Percentiles rank a stretch among this genome's conserved stretches.
phyloP scores from a whole-genome alignment of 2,113 vertebrate genomes.

The Motacilla tschutschensis region DNA sequence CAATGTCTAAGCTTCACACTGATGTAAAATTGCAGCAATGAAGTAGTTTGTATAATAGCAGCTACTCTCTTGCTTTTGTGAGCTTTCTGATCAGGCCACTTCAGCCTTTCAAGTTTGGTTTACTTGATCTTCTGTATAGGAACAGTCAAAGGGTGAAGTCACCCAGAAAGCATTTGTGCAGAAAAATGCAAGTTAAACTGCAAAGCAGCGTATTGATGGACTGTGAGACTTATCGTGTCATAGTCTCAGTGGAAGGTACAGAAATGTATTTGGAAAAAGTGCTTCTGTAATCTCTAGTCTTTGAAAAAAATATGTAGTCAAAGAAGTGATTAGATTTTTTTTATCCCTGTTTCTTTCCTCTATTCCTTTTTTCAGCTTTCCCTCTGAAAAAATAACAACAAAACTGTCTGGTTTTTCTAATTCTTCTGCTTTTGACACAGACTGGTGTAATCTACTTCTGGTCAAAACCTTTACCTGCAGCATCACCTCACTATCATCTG shows the following conservation, averaged over 20 bases:
- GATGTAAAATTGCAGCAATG: background rate
- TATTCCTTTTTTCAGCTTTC: background rate
- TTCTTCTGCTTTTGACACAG: background rate
- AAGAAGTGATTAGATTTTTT: background rate
- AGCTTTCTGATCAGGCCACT: background rate
- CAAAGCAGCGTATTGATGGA: background rate
- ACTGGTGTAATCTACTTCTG: background rate
- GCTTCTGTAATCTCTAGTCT: background rate
- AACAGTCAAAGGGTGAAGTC: conserved; percentile 8
- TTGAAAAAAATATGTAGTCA: background rate
- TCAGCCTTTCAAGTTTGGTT: conserved; percentile 4
- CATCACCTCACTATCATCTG: background rate
- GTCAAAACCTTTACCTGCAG: background rate
- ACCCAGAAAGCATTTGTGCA: conserved; percentile 10
- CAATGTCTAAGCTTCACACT: background rate
- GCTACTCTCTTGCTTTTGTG: background rate
- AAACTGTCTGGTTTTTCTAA: background rate
- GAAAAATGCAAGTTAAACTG: conserved; percentile 1
- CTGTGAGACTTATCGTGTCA: accelerated
- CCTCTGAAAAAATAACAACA: background rate
- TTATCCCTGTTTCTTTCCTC: background rate
- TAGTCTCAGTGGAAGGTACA: background rate
- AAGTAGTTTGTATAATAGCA: background rate
- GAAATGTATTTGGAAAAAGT: background rate
- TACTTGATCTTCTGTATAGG: background rate